These are phyloP conservation scores for Girardinichthys multiradiatus DNA, from an alignment of 2,113 vertebrate genomes.

Conservation along the genomic window DNA sequence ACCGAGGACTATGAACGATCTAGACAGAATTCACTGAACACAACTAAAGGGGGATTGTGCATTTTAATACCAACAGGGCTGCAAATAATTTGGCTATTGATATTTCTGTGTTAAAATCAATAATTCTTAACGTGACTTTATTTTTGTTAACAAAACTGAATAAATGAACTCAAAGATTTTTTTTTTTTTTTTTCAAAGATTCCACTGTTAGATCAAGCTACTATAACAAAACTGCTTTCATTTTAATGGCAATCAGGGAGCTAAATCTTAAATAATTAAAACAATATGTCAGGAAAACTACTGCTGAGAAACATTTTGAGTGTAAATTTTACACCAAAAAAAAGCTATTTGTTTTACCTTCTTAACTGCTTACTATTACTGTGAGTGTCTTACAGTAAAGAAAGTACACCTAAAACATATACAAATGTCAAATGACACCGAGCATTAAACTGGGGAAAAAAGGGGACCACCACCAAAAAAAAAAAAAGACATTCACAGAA, in stretches of 20 bases:
- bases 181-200: too few relatives aligned
- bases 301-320: background rate
- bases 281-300: background rate
- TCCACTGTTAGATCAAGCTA: too few relatives aligned
- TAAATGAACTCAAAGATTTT: too few relatives aligned
- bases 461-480: constrained; percentile 14
- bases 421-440: constrained; percentile 22
- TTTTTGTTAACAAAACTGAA: too few relatives aligned
- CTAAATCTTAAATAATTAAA: background rate
- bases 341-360: background rate
- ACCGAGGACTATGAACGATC: too few relatives aligned
- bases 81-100: too few relatives aligned
- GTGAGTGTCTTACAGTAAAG: background rate
- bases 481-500: constrained; percentile 33
- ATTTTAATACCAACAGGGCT: too few relatives aligned
- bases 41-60: too few relatives aligned
- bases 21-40: too few relatives aligned
- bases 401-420: constrained; percentile 14
- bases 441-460: background rate
- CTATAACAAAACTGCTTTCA: too few relatives aligned
- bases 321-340: background rate
- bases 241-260: background rate
- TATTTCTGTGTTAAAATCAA: too few relatives aligned
- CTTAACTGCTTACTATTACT: background rate
- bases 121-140: too few relatives aligned